Evolutionary conservation across 2,113 vertebrate genomes (phyloP).

Genomic region (Ophiodon elongatus): DNA sequence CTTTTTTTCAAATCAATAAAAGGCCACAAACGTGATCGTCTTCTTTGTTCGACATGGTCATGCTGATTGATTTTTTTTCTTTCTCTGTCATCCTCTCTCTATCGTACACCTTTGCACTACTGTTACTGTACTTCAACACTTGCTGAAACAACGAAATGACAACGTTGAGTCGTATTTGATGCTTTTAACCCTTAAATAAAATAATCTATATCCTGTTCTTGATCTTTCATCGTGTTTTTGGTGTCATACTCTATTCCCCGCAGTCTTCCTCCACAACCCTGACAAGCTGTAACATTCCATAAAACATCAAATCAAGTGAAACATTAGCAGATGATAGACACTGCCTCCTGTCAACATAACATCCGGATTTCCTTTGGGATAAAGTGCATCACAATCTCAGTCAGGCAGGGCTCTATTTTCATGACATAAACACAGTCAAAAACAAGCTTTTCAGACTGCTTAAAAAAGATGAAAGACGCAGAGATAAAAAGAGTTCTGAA

Average conservation of each 20-base stretch:
- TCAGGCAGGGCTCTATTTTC: slow-evolving; percentile 55
- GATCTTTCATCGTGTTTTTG: neutral
- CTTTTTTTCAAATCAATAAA: slow-evolving; percentile 4
- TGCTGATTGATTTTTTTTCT: slow-evolving; percentile 23
- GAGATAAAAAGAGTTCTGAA: slow-evolving; percentile 68
- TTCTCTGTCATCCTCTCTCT: neutral
- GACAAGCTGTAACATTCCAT: slow-evolving; percentile 59
- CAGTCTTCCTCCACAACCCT: slow-evolving; percentile 26
- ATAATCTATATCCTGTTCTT: neutral
- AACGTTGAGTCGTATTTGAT: neutral
- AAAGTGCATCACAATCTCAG: slow-evolving; percentile 56
- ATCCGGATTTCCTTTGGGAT: slow-evolving; percentile 62
- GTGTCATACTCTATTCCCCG: slow-evolving; percentile 34
- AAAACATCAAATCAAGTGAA: slow-evolving; percentile 62
- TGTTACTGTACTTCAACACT: slow-evolving; percentile 2
- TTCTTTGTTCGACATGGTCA: neutral
- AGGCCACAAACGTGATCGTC: slow-evolving; percentile 4
- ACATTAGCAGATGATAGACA: slow-evolving; percentile 63
- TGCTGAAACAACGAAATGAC: slow-evolving; percentile 25
- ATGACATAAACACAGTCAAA: slow-evolving; percentile 65
- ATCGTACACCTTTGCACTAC: slow-evolving; percentile 3
- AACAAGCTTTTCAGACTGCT: slow-evolving; percentile 62
- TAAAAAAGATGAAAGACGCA: slow-evolving; percentile 68
- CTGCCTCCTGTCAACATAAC: slow-evolving; percentile 57
- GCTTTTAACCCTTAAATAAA: slow-evolving; percentile 16